phyloP scores from a whole-genome alignment of 1,140 invertebrate genomes.

The Hypothenemus hampei region DNA sequence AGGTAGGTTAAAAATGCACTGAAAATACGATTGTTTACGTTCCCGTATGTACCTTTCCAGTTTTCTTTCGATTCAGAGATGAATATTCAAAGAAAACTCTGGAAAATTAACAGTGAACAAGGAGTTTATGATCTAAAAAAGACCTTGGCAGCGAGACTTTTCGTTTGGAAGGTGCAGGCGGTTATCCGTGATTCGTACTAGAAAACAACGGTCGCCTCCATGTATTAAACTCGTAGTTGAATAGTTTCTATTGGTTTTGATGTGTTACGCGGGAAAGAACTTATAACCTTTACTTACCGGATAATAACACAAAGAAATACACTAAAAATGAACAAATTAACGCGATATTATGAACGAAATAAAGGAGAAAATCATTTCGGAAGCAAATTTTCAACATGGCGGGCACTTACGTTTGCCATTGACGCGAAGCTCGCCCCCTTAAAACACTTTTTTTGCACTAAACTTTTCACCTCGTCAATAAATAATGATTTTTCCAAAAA shows the following conservation, averaged over 20 bases:
- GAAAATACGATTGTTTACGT: slow-evolving; percentile 17
- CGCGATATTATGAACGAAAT: slow-evolving; percentile 3
- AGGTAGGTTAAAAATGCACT: slow-evolving; percentile 11
- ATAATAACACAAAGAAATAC: slow-evolving; percentile 34
- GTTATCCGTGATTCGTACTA: slow-evolving; percentile 27
- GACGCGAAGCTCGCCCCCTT: slow-evolving; percentile 31
- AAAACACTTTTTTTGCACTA: slow-evolving; percentile 26
- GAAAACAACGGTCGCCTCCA: slow-evolving; percentile 37
- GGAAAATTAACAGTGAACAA: neutral
- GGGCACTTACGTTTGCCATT: slow-evolving; percentile 40
- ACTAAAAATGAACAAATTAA: slow-evolving; percentile 22
- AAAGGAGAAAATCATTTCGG: slow-evolving; percentile 29
- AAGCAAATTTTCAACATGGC: slow-evolving; percentile 43
- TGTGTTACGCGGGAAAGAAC: slow-evolving; percentile 41
- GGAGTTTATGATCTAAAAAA: slow-evolving; percentile 5
- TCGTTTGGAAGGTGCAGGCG: slow-evolving; percentile 26
- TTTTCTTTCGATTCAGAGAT: too few species aligned
- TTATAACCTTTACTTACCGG: slow-evolving; percentile 35
- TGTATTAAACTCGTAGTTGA: too few species aligned
- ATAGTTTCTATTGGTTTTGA: slow-evolving; percentile 36
- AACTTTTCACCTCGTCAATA: slow-evolving; percentile 15
- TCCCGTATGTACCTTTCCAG: too few species aligned
- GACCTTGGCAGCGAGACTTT: slow-evolving; percentile 32
- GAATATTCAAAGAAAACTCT: too few species aligned
- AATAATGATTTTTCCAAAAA: slow-evolving; percentile 24